A percentile compares a stretch with the other conserved stretches of the same genome.
Conservation (phyloP, 2,113 vertebrate genomes). For the Xenotilapia flavipinnis region DNA sequence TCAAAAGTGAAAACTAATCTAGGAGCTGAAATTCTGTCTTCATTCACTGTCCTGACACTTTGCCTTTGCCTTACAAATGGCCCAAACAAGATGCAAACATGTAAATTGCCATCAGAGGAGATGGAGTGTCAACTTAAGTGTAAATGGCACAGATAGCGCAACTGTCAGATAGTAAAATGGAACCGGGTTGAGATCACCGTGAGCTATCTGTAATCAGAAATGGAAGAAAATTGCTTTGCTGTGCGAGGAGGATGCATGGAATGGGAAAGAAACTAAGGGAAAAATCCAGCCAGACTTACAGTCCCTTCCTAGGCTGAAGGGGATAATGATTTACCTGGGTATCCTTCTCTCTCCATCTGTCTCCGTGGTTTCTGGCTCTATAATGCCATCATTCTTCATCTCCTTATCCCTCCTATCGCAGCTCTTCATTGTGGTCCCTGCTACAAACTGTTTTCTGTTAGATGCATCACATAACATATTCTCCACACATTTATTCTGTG, state of each 20-base stretch:
- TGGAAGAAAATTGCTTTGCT: slow-evolving; percentile 33
- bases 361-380: not conserved
- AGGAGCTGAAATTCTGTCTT: not conserved
- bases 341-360: not conserved
- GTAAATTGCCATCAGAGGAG: slow-evolving; percentile 34
- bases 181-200: slow-evolving; percentile 32
- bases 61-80: slow-evolving; percentile 10
- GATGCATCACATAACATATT: not conserved
- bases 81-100: slow-evolving; percentile 54
- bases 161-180: slow-evolving; percentile 56
- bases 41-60: not conserved
- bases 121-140: slow-evolving; percentile 46
- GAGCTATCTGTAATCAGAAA: slow-evolving; percentile 57
- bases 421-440: not conserved
- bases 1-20: slow-evolving; percentile 64
- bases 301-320: not conserved
- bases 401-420: not conserved
- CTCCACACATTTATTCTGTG: slow-evolving; percentile 9
- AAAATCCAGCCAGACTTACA: not conserved
- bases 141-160: slow-evolving; percentile 53
- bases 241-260: not conserved
- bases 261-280: not conserved
- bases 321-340: slow-evolving; percentile 12
- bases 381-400: slow-evolving; percentile 1
- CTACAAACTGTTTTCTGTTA: not conserved